Evolutionary conservation across 2,113 vertebrate species (phyloP).

Genomic region (Noturus placidus): DNA sequence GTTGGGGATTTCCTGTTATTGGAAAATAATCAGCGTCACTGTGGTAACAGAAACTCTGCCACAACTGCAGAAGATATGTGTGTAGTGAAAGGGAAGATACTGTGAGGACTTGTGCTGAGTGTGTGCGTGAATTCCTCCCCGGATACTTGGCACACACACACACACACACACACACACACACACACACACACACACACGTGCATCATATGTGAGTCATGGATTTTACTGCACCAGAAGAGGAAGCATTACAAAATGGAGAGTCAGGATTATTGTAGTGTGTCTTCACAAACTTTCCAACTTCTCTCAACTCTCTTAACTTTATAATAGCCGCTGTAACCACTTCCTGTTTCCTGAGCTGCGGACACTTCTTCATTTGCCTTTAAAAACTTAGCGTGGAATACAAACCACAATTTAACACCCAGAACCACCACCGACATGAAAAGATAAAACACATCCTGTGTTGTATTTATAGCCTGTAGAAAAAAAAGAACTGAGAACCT

Average conservation of each 20-base stretch:
- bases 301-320: not conserved
- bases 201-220: not conserved
- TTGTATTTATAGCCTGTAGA: not conserved
- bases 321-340: not conserved
- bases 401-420: not conserved
- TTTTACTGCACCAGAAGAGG: not conserved
- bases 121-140: not conserved
- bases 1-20: not conserved
- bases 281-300: conserved; percentile 33
- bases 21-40: not conserved
- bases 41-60: not conserved
- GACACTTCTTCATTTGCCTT: not conserved
- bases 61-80: not conserved
- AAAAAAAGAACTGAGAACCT: not conserved
- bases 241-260: not conserved
- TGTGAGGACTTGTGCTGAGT: not conserved
- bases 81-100: not conserved
- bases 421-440: not conserved
- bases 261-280: not conserved
- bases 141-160: not conserved
- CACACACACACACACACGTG: too few relatives aligned
- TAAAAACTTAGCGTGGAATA: not conserved
- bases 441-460: not conserved
- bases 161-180: not conserved
- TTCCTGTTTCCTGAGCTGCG: not conserved